phyloP scores from a whole-genome alignment of 2,797 vertebrate species.

The Heterohyrax brucei region DNA sequence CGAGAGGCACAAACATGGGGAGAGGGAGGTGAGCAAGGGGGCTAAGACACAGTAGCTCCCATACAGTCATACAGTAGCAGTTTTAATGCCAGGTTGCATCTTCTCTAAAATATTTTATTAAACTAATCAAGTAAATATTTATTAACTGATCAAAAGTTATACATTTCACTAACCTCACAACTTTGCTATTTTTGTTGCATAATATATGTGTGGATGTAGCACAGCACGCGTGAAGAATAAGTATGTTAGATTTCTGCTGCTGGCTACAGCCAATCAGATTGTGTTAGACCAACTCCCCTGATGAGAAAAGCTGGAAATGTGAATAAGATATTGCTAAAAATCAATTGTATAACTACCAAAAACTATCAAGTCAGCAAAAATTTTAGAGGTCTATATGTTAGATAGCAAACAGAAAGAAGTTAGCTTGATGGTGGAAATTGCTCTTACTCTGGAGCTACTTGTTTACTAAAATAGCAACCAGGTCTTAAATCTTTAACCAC shows the following conservation, averaged over 20 bases:
- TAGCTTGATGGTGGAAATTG: background rate
- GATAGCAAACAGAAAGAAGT: background rate
- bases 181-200: background rate
- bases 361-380: background rate
- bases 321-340: constrained; percentile 6
- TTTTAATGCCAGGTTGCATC: background rate
- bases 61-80: too few species aligned
- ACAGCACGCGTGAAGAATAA: background rate
- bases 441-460: background rate
- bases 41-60: too few species aligned
- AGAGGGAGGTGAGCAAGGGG: too few species aligned
- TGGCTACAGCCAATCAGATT: background rate
- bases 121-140: background rate
- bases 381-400: background rate
- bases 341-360: constrained; percentile 3
- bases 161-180: background rate
- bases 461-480: background rate
- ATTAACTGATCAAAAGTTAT: constrained; percentile 12
- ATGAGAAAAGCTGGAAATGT: constrained; percentile 6
- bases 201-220: background rate
- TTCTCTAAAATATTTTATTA: constrained; percentile 28
- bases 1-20: too few species aligned
- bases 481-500: background rate
- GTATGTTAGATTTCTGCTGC: background rate
- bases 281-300: background rate